These are phyloP conservation scores for Geotrupes spiniger DNA, from an alignment of 2,888 invertebrate species.

Conservation along the genomic window DNA sequence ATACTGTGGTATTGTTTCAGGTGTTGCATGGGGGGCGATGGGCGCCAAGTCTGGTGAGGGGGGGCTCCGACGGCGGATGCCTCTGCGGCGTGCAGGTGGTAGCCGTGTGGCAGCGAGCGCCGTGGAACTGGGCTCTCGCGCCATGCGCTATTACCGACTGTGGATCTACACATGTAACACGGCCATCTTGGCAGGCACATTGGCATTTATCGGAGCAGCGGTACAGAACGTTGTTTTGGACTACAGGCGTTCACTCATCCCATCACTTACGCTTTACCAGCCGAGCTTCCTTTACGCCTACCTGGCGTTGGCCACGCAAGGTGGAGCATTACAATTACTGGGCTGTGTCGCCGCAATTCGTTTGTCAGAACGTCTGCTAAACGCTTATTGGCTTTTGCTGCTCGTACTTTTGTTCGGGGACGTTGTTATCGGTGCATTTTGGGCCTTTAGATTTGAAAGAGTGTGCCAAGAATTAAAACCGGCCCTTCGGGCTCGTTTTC, in stretches of 20 bases:
- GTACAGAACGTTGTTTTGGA: constrained; percentile 67
- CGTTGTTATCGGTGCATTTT: constrained; percentile 78
- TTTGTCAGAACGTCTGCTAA: constrained; percentile 75
- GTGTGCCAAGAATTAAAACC: constrained; percentile 72
- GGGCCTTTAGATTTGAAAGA: constrained; percentile 77
- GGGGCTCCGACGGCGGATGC: constrained; percentile 52
- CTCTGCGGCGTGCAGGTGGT: constrained; percentile 49
- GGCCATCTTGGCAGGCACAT: constrained; percentile 78
- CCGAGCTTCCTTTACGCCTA: constrained; percentile 84
- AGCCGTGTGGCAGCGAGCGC: constrained; percentile 57
- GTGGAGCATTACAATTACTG: constrained; percentile 64
- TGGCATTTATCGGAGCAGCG: constrained; percentile 76
- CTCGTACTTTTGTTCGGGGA: constrained; percentile 79
- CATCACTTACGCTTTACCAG: constrained; percentile 73
- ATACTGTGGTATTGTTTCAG: constrained; percentile 55
- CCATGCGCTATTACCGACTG: constrained; percentile 81
- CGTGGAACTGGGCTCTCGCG: constrained; percentile 47
- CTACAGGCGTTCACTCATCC: constrained; percentile 69
- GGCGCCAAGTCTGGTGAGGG: constrained; percentile 49
- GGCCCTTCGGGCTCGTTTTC: constrained; percentile 55
- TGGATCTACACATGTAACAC: constrained; percentile 93
- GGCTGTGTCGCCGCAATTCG: constrained; percentile 80
- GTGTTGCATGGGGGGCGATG: constrained; percentile 56
- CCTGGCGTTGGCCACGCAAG: constrained; percentile 73
- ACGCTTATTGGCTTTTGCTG: constrained; percentile 80